Base-by-base conservation (phyloP, 2,113 vertebrate species). In the Anseranas semipalmata region DNA sequence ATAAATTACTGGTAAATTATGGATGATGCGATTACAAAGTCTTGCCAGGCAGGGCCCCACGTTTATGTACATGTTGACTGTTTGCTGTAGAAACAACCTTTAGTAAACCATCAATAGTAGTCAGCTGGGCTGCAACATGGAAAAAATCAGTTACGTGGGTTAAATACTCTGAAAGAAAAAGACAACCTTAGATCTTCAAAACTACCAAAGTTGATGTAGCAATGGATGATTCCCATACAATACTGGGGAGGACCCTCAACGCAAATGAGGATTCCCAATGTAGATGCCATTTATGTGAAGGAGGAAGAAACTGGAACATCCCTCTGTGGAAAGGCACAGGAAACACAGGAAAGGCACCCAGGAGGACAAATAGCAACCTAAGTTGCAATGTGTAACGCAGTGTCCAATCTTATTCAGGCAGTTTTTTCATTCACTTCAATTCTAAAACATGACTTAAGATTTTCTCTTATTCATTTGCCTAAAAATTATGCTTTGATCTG, bases 221-320 rank as follows among this genome's bases (percentile, higher is more conserved):
- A 0, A 45, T 52, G 65, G 14, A 32, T 65, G 5, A 67, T 24
- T 74, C 28, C 33, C 17, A 35, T 32, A 52, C 8, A 30, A 4
- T 22, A 35, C 6, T 45, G 18, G 4, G 19, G 7, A 80, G 18
- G 14, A 56, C 21, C 28, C 10, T 55, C 12, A 62, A 62, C 1
- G 0, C 7, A 59, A 27, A 3, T 55, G 52, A n/a, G 15, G 22
- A 83, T 43, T 65, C 7, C 24, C 2, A 2, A 3, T 10, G 25
- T 3, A 55, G 27, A 37, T 1, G 1, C 3, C 16, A 70, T 16
- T 35, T 33, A 46, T 0, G 0, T 1, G 1, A 6, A 48, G 48
- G 18, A 52, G 8, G 8, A 77, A 21, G 30, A 93, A 72, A 55
- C 6, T 0, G 3, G 7, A 3, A 0, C 15, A 41, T 27, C 33